These are phyloP conservation scores for Sweltsa coloradensis DNA, from an alignment of 1,140 invertebrate species.

Conservation along the genomic window DNA sequence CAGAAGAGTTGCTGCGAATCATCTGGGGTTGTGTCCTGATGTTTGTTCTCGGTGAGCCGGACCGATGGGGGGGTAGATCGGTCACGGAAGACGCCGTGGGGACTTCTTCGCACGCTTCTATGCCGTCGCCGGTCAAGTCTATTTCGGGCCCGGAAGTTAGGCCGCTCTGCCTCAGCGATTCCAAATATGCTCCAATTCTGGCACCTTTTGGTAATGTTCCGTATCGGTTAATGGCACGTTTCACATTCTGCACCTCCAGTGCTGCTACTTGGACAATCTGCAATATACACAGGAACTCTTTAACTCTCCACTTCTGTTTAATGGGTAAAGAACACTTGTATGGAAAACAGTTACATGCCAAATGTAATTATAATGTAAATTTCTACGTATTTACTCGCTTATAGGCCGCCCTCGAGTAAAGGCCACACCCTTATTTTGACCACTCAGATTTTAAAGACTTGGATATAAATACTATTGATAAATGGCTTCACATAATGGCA, in stretches of 20 bases:
- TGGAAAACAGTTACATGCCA: no score
- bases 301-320: no score
- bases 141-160: constrained; percentile 21
- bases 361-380: no score
- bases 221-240: constrained; percentile 90
- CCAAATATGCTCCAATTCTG: constrained; percentile 88
- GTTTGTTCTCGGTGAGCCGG: constrained; percentile 42
- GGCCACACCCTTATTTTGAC: no score
- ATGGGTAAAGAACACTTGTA: no score
- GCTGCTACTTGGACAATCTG: constrained; percentile 66
- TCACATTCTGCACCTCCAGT: constrained; percentile 92
- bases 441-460: no score
- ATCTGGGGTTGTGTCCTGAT: constrained; percentile 57
- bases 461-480: no score
- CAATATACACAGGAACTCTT: no score
- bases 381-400: no score
- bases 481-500: no score
- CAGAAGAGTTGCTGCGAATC: constrained; percentile 72
- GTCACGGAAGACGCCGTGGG: constrained; percentile 11
- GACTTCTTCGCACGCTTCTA: constrained; percentile 7
- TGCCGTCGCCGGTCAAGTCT: constrained; percentile 4
- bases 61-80: constrained; percentile 29
- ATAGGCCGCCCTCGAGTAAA: no score
- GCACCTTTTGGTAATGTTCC: constrained; percentile 92
- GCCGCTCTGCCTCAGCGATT: constrained; percentile 75